A percentile compares a stretch with the other conserved stretches of the same genome.
These are phyloP conservation scores for Euplagia quadripunctaria DNA, from an alignment of 2,888 invertebrate species.

Conservation along the genomic window DNA sequence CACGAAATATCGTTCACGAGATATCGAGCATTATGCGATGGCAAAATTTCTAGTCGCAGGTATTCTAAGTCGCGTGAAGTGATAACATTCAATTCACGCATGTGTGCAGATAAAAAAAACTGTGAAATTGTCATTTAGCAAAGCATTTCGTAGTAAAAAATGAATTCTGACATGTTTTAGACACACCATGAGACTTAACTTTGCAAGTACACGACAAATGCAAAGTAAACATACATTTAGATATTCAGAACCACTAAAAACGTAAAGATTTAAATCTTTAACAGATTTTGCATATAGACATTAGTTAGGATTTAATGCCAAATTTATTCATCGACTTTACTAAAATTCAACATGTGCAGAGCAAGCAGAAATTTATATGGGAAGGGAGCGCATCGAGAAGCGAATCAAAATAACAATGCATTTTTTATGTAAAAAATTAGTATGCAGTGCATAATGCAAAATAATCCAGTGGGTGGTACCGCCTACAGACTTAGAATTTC, in stretches of 20 bases:
- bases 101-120: constrained; percentile 16
- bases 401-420: constrained; percentile 76
- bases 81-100: constrained; percentile 30
- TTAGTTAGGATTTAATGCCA: constrained; percentile 34
- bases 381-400: constrained; percentile 71
- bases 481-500: constrained; percentile 72
- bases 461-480: constrained; percentile 82
- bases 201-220: neutral
- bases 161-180: neutral
- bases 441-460: constrained; percentile 77
- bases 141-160: neutral
- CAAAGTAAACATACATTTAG: neutral
- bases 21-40: constrained; percentile 23
- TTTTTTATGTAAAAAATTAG: constrained; percentile 72
- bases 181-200: neutral
- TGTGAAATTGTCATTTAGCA: constrained; percentile 43
- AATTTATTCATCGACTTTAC: constrained; percentile 42
- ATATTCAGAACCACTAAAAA: constrained; percentile 25
- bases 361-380: constrained; percentile 69
- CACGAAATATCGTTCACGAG: constrained; percentile 44
- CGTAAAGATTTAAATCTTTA: constrained; percentile 14
- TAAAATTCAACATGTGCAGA: constrained; percentile 57
- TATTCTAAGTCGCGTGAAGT: constrained; percentile 44
- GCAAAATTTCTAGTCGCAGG: constrained; percentile 38
- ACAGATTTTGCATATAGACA: constrained; percentile 39